Conservation (phyloP, 1,140 invertebrate genomes). For the Bilobella aurantiaca region DNA sequence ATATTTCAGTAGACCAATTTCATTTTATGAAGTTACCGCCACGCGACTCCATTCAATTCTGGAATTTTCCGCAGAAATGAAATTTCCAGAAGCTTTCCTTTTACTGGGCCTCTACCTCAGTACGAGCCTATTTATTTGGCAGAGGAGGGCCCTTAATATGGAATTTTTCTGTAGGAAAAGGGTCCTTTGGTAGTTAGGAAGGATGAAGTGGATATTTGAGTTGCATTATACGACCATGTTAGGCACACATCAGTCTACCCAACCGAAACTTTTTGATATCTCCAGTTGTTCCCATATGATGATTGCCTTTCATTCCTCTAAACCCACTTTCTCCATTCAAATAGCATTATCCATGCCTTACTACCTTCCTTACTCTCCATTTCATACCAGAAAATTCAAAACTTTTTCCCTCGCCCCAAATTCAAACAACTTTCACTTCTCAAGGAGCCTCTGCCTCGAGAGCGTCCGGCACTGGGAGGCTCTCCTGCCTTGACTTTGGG, state of each 20-base stretch:
- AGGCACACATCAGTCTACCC: neutral
- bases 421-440: neutral
- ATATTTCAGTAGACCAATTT: no score
- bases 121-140: no score
- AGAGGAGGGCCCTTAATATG: neutral
- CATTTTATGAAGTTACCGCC: no score
- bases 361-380: neutral
- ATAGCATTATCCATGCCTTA: neutral
- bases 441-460: no score
- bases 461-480: no score
- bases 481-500: no score
- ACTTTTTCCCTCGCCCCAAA: no score
- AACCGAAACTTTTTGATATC: slow-evolving; percentile 4
- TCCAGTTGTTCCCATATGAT: neutral
- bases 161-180: neutral
- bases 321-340: neutral
- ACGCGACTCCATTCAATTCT: no score
- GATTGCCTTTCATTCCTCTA: slow-evolving; percentile 1
- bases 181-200: neutral
- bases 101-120: no score
- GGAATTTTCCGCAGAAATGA: no score
- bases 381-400: no score
- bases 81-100: no score
- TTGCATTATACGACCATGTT: slow-evolving; percentile 4
- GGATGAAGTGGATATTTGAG: neutral